phyloP scores from a whole-genome alignment of 2,888 invertebrate genomes.

The Sylvicola fuscatus region DNA sequence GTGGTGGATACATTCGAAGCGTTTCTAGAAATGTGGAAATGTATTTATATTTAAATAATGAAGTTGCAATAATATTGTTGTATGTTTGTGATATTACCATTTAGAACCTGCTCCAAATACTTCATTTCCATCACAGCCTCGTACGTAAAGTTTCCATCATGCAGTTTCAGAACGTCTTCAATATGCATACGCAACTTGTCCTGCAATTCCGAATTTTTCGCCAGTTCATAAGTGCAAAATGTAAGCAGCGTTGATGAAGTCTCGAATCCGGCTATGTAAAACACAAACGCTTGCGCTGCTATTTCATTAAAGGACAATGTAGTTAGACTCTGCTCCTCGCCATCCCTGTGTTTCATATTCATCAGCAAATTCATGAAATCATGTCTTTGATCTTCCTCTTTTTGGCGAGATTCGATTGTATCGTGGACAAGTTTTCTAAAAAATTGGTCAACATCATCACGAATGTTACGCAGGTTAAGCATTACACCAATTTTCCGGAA shows the following conservation, averaged over 20 bases:
- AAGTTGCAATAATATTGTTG: no score
- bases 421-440: constrained; percentile 7
- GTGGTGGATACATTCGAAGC: constrained; percentile 26
- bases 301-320: constrained; percentile 17
- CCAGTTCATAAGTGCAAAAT: constrained; percentile 28
- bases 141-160: constrained; percentile 24
- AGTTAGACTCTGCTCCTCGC: neutral
- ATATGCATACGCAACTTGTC: constrained; percentile 25
- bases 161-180: constrained; percentile 15
- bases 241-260: constrained; percentile 29
- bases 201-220: constrained; percentile 26
- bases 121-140: constrained; percentile 27
- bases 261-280: constrained; percentile 32
- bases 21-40: constrained; percentile 21
- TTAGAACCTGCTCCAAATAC: constrained; percentile 27
- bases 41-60: neutral
- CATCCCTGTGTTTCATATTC: neutral
- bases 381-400: constrained; percentile 7
- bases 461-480: neutral
- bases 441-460: constrained; percentile 10
- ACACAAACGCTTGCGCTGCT: constrained; percentile 30
- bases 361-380: constrained; percentile 13
- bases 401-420: constrained; percentile 2
- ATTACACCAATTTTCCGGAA: neutral
- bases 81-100: constrained; percentile 16